These are phyloP conservation scores for Andrena flavipes DNA, from an alignment of 2,888 invertebrate species.

Conservation along the genomic window DNA sequence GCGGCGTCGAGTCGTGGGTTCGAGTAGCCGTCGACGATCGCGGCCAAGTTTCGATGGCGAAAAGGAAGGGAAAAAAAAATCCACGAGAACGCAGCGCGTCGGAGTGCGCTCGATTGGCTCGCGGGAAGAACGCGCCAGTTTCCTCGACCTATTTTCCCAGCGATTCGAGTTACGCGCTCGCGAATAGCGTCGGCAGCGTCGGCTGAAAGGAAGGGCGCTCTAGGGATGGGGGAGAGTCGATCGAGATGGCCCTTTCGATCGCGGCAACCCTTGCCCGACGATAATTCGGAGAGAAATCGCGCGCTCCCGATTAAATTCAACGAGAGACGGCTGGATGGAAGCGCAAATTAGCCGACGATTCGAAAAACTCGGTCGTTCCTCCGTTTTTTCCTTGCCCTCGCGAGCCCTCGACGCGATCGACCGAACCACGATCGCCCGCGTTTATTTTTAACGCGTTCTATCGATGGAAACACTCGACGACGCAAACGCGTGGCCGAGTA, in stretches of 20 bases:
- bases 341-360: constrained; percentile 18
- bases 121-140: constrained; percentile 21
- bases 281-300: not conserved
- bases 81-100: constrained; percentile 15
- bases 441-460: constrained; percentile 57
- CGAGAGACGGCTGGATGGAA: constrained; percentile 8
- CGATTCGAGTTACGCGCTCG: constrained; percentile 29
- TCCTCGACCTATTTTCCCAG: constrained; percentile 24
- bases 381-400: constrained; percentile 35
- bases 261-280: constrained; percentile 4
- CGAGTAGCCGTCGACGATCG: constrained; percentile 14
- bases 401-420: constrained; percentile 39
- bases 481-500: constrained; percentile 11
- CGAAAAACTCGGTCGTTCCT: constrained; percentile 58
- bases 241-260: constrained; percentile 6
- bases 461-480: constrained; percentile 16
- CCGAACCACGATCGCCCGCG: constrained; percentile 43
- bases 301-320: not conserved
- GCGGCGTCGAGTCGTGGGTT: constrained; percentile 15
- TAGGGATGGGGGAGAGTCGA: constrained; percentile 3
- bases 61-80: constrained; percentile 23
- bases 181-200: constrained; percentile 10
- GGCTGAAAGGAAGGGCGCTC: constrained; percentile 1
- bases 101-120: constrained; percentile 21
- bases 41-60: constrained; percentile 11